These are phyloP conservation scores for Volucella zonaria DNA, from an alignment of 2,888 invertebrate genomes.

Conservation along the genomic window DNA sequence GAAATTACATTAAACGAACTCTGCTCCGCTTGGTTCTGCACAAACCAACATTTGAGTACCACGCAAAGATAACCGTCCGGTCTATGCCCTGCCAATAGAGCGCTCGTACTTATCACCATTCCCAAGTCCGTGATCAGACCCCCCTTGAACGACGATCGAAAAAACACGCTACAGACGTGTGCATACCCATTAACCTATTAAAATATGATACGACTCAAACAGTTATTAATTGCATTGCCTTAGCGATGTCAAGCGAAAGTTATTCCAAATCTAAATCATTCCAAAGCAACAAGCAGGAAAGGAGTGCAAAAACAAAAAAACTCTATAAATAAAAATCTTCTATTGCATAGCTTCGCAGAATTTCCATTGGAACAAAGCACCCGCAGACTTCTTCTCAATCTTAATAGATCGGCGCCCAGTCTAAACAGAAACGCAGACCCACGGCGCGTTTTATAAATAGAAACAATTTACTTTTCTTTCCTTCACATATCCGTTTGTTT, in stretches of 20 bases:
- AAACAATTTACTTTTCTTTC: neutral
- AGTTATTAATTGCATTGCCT: neutral
- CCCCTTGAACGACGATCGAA: neutral
- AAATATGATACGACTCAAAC: conserved; percentile 10
- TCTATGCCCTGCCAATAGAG: neutral
- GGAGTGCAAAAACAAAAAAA: neutral
- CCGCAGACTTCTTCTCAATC: neutral
- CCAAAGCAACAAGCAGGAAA: neutral
- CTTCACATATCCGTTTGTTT: neutral
- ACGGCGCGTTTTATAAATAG: conserved; percentile 30
- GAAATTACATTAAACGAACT: neutral
- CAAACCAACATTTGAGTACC: too few species aligned
- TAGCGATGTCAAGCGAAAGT: neutral
- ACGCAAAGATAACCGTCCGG: too few species aligned
- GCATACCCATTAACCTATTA: neutral
- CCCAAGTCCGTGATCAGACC: neutral
- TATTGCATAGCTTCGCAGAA: neutral
- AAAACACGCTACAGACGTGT: neutral
- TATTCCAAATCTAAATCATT: neutral
- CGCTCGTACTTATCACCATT: neutral
- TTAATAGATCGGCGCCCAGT: neutral
- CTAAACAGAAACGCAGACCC: neutral
- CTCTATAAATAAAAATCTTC: neutral
- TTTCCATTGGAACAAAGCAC: neutral
- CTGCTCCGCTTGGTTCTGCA: too few species aligned